Evolutionary conservation across 2,113 vertebrate species (phyloP).

Genomic region (Erythrocercus mccallii): DNA sequence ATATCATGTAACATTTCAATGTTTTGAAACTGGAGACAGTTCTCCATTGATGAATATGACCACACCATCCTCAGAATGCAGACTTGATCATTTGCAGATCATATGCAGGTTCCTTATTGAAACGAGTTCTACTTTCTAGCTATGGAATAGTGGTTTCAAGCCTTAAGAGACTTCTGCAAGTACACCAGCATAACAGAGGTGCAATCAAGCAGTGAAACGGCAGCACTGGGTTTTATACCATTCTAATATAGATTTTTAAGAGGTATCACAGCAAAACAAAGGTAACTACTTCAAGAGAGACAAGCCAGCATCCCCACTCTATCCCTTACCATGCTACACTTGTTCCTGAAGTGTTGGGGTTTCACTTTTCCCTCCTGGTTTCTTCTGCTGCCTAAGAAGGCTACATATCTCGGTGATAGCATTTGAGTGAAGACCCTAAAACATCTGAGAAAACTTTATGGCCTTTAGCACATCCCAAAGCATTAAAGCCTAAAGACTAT

Average conservation of each 20-base stretch:
- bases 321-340: neutral
- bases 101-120: neutral
- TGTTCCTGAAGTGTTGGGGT: neutral
- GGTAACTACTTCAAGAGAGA: neutral
- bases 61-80: neutral
- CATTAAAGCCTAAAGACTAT: neutral
- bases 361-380: neutral
- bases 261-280: neutral
- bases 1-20: neutral
- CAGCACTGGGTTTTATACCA: neutral
- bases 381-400: neutral
- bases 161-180: neutral
- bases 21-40: neutral
- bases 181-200: neutral
- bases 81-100: neutral
- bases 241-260: neutral
- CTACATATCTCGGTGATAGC: accelerated
- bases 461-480: neutral
- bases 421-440: neutral
- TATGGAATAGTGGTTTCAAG: neutral
- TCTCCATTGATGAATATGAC: neutral
- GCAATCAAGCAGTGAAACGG: neutral
- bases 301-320: neutral
- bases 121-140: neutral
- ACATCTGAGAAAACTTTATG: neutral